Percentiles rank a stretch among this genome's conserved stretches.
These are phyloP conservation scores for Tiphia femorata DNA, from an alignment of 2,888 invertebrate species.

Conservation along the genomic window DNA sequence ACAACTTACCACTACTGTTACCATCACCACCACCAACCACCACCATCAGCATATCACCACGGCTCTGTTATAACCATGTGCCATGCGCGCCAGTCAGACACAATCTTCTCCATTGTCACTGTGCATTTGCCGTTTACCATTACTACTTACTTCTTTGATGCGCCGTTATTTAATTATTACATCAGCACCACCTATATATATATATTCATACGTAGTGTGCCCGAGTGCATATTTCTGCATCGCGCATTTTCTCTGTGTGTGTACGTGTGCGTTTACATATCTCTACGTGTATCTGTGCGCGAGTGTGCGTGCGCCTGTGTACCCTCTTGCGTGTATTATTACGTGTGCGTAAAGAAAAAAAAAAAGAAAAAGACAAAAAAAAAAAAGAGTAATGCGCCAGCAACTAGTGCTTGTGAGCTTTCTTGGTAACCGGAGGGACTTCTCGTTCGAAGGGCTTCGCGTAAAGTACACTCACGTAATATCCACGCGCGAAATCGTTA, in stretches of 20 bases:
- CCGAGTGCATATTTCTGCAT: conserved; percentile 45
- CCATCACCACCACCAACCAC: no score
- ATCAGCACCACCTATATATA: conserved; percentile 2
- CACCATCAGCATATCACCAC: no score
- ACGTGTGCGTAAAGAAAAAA: conserved; percentile 31
- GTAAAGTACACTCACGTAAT: no score
- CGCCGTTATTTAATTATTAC: no score
- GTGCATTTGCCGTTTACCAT: conserved; percentile 21
- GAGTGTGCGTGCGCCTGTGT: conserved; percentile 23
- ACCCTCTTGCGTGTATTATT: conserved; percentile 26
- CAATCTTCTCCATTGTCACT: conserved; percentile 32
- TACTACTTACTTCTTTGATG: conserved; percentile 26
- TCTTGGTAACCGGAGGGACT: no score
- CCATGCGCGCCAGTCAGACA: conserved; percentile 22
- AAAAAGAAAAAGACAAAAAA: background rate
- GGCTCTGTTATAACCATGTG: no score
- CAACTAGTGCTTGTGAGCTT: conserved; percentile 3
- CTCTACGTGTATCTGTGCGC: conserved; percentile 23
- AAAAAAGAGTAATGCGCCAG: conserved; percentile 1
- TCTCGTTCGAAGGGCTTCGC: no score
- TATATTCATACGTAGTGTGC: conserved; percentile 23
- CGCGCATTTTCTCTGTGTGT: conserved; percentile 37
- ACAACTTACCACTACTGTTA: no score
- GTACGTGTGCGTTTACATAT: no score
- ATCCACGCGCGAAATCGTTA: conserved; percentile 33